Percentiles rank a stretch among this genome's conserved stretches.
These are phyloP conservation scores for Bradypodion pumilum DNA, from an alignment of 2,797 vertebrate genomes.

Conservation along the genomic window DNA sequence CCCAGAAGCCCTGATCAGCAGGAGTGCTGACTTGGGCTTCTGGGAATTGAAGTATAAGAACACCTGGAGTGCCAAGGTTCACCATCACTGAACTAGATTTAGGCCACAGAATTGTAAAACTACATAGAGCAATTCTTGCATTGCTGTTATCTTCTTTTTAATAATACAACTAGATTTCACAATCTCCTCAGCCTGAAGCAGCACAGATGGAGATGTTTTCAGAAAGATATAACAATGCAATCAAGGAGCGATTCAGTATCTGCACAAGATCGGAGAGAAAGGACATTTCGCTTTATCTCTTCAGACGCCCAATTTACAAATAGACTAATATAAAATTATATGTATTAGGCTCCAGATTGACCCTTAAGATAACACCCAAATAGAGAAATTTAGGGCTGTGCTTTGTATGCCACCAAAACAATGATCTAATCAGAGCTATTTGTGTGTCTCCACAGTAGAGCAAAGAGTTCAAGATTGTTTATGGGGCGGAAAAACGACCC, in stretches of 20 bases:
- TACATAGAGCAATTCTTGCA: too few species aligned
- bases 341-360: not conserved
- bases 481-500: too few species aligned
- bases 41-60: too few species aligned
- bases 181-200: not conserved
- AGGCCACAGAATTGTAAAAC: too few species aligned
- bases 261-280: not conserved
- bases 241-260: not conserved
- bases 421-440: too few species aligned
- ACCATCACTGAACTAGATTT: too few species aligned
- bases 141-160: not conserved
- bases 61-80: too few species aligned
- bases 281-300: not conserved
- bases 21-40: too few species aligned
- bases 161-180: not conserved
- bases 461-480: too few species aligned
- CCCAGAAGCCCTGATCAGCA: too few species aligned
- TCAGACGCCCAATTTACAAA: not conserved
- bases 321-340: not conserved
- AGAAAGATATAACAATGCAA: not conserved
- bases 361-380: not conserved
- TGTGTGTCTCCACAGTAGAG: too few species aligned
- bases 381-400: not conserved
- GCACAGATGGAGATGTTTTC: not conserved
- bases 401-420: too few species aligned